Base-by-base conservation (phyloP, 2,797 vertebrate species). In the Sternotherus odoratus region DNA sequence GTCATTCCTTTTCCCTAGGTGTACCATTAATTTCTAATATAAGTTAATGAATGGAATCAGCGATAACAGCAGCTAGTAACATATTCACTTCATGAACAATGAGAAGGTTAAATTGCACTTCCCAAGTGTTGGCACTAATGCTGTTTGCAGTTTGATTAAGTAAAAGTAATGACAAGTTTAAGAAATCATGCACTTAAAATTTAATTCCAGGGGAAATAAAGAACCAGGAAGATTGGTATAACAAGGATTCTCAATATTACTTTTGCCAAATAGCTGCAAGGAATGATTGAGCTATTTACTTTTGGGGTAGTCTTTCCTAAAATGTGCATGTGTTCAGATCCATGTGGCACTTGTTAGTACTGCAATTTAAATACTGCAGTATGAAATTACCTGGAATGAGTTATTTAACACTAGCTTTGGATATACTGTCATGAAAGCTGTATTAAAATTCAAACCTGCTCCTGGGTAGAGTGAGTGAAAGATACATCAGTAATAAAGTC, bases 201-300 rank as follows among this genome's bases (percentile, higher is more conserved):
- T 83, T 88, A 90, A 92, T 53, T 72, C 57, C 63, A 48, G 51
- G 90, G 21, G 69, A 94, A 74, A 82, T 66, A 85, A 82, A 92
- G 92, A 93, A 92, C 66, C 48, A 79, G 66, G n/a, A 89, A 90
- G 86, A 80, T 69, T 2, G 1, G 33, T 51, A 83, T 8, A 87
- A 24, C 79, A 77, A 87, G 85, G 51, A 5, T 82, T 89, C 75
- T 94, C n/a, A 78, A 77, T 28, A 57, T 83, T 90, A 66, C 84
- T 77, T 78, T 82, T 87, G 78, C 88, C 93, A 94, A 78, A 77
- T 77, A 91, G 88, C 83, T 79, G 12, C 48, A 8, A 74, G 69
- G 79, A 85, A 60, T 60, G 86, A 93, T 74, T 57, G 50, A 89
- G 90, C 15, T 82, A 81, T 16, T 23, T 89, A 91, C 78, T 83